Evolutionary conservation across 2,113 vertebrate genomes (phyloP), one percentile per base, ranked within the genome.

Genomic region (Nannobrachium achirus): DNA sequence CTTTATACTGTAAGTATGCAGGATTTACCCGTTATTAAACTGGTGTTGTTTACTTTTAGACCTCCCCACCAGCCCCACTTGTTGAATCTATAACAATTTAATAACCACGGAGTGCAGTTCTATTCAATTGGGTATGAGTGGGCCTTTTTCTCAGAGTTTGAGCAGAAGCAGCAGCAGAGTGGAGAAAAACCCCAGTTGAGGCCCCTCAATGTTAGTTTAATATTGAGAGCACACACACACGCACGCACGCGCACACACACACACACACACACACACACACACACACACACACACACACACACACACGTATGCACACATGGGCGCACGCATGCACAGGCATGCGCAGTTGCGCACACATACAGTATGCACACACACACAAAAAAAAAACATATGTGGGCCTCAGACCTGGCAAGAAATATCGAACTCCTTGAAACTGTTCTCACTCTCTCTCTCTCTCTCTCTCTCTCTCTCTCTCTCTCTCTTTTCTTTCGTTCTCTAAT

Each of bases 201-300:
- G 87, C 87, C 87, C 82, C 87, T 83, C 69, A 48, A 61, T 79
- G 82, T 81, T 88, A 87, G 77, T 84, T 84, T 86, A 79, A 86
- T 84, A 88, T 86, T 79, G 85, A 87, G 80, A 61, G 42, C 86
- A 76, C 71, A 59, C 74, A 81, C 77, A 72, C 53, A 79, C 61
- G 75, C 61, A 66, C 42, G 75, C 67, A 60, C 65, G 14, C 53
- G 6, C 10, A 10, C 53, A 33, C 2, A 13, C 25, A 10, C 59
- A 58, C 59, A 57, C 74, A 70, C 69, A 71, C 63, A 73, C 45
- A 58, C 14, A 58, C 25, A 33, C 25, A 33, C 25, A 33, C 25
- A 33, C 25, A 33, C 25, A 33, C 25, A 33, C 25, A 33, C 25
- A 33, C 25, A 33, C 25, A 55, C 19, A 25, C 51, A 53, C 19